Evolutionary conservation across 2,888 invertebrate species (phyloP).

Genomic region (Lamellibrachia satsuma): DNA sequence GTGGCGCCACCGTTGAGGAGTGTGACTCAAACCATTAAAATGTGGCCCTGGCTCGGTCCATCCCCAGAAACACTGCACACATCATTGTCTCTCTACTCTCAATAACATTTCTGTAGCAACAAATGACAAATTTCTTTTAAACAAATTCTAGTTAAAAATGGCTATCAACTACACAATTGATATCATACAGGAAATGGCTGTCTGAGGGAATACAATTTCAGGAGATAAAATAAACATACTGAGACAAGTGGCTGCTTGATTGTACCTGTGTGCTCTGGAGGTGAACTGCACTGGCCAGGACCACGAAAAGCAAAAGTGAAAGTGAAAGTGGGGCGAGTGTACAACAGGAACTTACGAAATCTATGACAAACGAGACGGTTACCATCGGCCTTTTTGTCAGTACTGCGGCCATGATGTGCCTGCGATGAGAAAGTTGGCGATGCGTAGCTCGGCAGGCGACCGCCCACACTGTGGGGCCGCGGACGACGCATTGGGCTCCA

Average conservation of each 20-base stretch:
- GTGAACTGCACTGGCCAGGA: slow-evolving; percentile 1
- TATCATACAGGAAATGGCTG: neutral
- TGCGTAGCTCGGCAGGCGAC: slow-evolving; percentile 43
- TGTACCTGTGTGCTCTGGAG: neutral
- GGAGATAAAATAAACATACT: neutral
- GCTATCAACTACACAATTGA: neutral
- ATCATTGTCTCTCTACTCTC: neutral
- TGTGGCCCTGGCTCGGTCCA: neutral
- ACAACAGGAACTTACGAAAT: slow-evolving; percentile 37
- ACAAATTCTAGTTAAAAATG: neutral
- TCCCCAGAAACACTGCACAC: neutral
- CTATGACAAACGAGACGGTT: slow-evolving; percentile 38
- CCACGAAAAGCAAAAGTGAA: slow-evolving; percentile 13
- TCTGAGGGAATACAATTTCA: neutral
- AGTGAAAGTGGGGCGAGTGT: neutral
- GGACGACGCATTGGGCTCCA: slow-evolving; percentile 36
- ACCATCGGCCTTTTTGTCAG: slow-evolving; percentile 38
- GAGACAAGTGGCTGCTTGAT: neutral
- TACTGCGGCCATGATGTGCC: slow-evolving; percentile 35
- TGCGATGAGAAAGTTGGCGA: slow-evolving; percentile 42
- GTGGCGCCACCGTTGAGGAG: no score
- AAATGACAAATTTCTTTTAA: neutral
- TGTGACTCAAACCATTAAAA: neutral
- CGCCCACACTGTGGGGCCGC: slow-evolving; percentile 46
- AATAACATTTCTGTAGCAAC: neutral